phyloP scores from a whole-genome alignment of 2,113 vertebrate genomes.

The Chaetura pelagica region DNA sequence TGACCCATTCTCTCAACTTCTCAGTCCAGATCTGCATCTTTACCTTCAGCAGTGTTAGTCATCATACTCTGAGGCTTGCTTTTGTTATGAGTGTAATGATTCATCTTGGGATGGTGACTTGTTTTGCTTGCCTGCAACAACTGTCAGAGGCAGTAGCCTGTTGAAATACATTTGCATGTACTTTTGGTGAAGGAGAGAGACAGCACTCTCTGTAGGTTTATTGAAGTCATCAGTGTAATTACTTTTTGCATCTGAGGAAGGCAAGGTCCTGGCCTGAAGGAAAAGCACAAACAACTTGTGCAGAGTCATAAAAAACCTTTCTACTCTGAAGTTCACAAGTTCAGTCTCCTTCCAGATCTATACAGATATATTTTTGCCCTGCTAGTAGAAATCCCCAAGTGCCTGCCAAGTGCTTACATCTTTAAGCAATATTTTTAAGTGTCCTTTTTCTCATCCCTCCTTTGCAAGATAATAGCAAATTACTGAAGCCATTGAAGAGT shows the following conservation, averaged over 20 bases:
- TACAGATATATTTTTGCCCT: background rate
- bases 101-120: background rate
- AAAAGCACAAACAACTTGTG: background rate
- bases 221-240: background rate
- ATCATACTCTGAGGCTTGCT: background rate
- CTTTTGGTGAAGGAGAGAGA: background rate
- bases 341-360: constrained; percentile 3
- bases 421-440: background rate
- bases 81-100: background rate
- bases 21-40: background rate
- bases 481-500: background rate
- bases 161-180: background rate
- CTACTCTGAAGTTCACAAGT: background rate
- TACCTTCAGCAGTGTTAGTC: background rate
- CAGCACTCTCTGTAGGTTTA: background rate
- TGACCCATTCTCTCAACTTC: background rate
- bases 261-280: background rate
- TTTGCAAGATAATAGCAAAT: background rate
- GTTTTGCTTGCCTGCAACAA: background rate
- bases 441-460: background rate
- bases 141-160: background rate
- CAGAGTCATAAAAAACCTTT: constrained; percentile 5
- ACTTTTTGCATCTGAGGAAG: background rate
- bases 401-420: background rate
- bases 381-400: background rate